Conservation (phyloP, 2,888 invertebrate genomes). For the Rhingia campestris region DNA sequence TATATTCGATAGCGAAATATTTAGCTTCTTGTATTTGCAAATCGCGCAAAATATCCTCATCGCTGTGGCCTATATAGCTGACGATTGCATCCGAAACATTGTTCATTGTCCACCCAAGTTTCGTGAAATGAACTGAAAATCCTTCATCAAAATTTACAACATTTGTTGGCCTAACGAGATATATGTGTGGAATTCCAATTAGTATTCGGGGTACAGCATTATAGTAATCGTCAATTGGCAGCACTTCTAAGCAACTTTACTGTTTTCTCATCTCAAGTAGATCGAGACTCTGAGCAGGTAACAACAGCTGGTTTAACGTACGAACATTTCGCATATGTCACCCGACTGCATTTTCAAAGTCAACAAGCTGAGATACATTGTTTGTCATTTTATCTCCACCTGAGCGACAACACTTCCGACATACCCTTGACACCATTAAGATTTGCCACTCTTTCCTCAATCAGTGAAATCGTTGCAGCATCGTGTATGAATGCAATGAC, state of each 20-base stretch:
- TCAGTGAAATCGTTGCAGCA: constrained; percentile 13
- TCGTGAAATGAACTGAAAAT: constrained; percentile 12
- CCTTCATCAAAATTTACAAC: constrained; percentile 12
- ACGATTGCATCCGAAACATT: background rate
- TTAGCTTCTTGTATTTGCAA: too few species aligned
- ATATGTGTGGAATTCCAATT: constrained; percentile 21
- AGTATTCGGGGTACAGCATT: constrained; percentile 5
- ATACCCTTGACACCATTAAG: constrained; percentile 17
- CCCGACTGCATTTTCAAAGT: constrained; percentile 8
- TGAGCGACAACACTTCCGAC: constrained; percentile 15
- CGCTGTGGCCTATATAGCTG: too few species aligned
- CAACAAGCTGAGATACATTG: constrained; percentile 20
- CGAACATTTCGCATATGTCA: constrained; percentile 28
- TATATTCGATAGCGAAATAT: too few species aligned
- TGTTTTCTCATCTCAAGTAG: constrained; percentile 4
- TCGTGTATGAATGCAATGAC: constrained; percentile 29
- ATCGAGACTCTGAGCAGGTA: constrained; percentile 12
- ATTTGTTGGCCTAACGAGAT: background rate
- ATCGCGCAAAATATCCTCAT: too few species aligned
- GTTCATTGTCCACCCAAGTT: constrained; percentile 1
- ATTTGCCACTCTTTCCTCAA: constrained; percentile 21
- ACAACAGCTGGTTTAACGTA: constrained; percentile 12
- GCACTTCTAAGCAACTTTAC: background rate
- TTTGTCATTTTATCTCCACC: constrained; percentile 24
- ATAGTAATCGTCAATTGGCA: background rate